Evolutionary conservation across 2,797 vertebrate species (phyloP).

Genomic region (Galagoides demidoff): DNA sequence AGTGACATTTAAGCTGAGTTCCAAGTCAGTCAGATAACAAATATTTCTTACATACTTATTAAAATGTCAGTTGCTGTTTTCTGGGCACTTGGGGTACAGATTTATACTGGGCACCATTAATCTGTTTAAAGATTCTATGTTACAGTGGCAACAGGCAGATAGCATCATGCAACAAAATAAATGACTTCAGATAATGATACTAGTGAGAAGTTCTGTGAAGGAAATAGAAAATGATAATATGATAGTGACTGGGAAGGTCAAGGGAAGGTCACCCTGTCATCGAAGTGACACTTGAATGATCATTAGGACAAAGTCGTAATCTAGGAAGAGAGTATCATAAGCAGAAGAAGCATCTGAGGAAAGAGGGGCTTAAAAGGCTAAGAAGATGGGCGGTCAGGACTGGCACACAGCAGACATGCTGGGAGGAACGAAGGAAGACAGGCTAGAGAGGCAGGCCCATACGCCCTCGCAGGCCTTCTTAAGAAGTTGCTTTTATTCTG

Average conservation of each 20-base stretch:
- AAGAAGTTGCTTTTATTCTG: neutral
- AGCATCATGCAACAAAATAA: neutral
- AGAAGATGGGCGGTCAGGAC: neutral
- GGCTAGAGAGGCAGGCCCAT: neutral
- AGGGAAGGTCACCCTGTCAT: neutral
- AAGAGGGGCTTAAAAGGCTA: neutral
- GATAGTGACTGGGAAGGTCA: neutral
- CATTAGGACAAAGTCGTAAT: neutral
- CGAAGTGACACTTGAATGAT: neutral
- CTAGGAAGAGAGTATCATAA: neutral
- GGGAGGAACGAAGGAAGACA: neutral
- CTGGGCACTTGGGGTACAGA: neutral
- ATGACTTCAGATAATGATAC: neutral
- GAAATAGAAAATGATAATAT: neutral
- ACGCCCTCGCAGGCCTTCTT: neutral
- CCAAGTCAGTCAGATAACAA: neutral
- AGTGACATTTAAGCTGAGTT: conserved; percentile 23
- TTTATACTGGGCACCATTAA: neutral
- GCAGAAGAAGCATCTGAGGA: neutral
- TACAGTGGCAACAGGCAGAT: neutral
- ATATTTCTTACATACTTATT: neutral
- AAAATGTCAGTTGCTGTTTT: neutral
- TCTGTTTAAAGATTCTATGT: neutral
- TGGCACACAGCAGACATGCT: neutral
- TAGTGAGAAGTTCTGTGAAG: neutral